A percentile compares a stretch with the other conserved stretches of the same genome.
Evolutionary conservation across 2,797 vertebrate species (phyloP).

Genomic region (Gobio occitaniae): DNA sequence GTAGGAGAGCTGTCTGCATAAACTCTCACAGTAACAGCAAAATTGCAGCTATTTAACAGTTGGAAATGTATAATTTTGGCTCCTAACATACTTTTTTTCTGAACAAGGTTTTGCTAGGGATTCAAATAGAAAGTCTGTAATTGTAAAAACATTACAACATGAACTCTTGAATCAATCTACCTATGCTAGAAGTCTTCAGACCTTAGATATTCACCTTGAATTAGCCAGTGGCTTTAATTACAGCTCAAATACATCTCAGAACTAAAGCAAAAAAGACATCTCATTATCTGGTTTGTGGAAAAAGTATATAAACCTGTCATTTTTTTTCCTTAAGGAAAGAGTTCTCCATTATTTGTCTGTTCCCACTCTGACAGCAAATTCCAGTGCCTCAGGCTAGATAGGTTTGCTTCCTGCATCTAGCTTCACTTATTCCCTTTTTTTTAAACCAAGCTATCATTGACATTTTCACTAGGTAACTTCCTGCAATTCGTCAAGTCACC

Average conservation of each 20-base stretch:
- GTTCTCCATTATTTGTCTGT: background rate
- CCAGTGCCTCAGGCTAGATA: background rate
- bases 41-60: background rate
- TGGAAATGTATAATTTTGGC: background rate
- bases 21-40: slow-evolving; percentile 16
- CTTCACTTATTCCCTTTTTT: background rate
- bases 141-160: background rate
- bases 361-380: background rate
- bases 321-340: background rate
- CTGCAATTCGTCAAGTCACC: background rate
- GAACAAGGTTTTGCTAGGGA: background rate
- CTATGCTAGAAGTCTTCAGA: background rate
- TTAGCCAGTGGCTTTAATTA: background rate
- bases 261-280: background rate
- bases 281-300: background rate
- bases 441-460: background rate
- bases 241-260: background rate
- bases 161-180: background rate
- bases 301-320: background rate
- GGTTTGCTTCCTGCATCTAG: background rate
- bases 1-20: slow-evolving; percentile 1
- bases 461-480: slow-evolving; percentile 4
- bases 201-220: background rate
- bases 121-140: background rate
- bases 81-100: background rate